Base-by-base conservation (phyloP, 1,140 invertebrate species). In the Scaptomyza graminum region DNA sequence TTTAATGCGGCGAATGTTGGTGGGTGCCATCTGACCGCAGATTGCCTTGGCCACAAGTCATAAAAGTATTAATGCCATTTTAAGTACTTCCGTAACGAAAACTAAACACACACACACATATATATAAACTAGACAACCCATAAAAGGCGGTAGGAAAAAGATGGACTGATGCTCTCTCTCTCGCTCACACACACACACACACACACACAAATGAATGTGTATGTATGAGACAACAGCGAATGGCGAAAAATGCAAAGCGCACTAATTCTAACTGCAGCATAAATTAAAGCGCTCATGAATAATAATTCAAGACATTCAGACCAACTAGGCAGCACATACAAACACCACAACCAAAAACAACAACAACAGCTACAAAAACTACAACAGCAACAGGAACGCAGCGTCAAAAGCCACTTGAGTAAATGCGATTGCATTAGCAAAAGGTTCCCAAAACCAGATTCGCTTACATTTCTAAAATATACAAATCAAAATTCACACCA, bases 251-350 rank as follows among this genome's bases (percentile, higher is more conserved):
- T 85, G 74, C 82, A 82, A 75, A 85, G 83, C 82, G 62, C 64
- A 85, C 82, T 87, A 87, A 87, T 87, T 87, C 82, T 64, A 88
- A 88, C 79, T 88, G 83, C 79, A 88, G 82, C 83, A 87, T 87
- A 87, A 87, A 87, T 87, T 87, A 88, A 87, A 83, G 83, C 79
- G 49, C 82, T 87, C 75, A 87, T 87, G 82, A 87, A 87, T 87
- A 87, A 88, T 87, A 88, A 88, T 87, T 88, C 76, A 88, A 88
- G 83, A 76, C 82, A 82, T 72, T 69, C 52, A 74, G 18, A 50
- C 57, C 57, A 64, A n/a, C 16, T 46, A 51, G 31, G 18, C 54
- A 72, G 57, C 46, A 47, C 69, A 56, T 63, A 68, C 66, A 64
- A n/a, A n/a, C n/a, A 81, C 69, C 69, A 83, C 76, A 74, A 84